These are phyloP conservation scores for Hofmannophila pseudospretella DNA, from an alignment of 2,888 invertebrate genomes.

Conservation along the genomic window DNA sequence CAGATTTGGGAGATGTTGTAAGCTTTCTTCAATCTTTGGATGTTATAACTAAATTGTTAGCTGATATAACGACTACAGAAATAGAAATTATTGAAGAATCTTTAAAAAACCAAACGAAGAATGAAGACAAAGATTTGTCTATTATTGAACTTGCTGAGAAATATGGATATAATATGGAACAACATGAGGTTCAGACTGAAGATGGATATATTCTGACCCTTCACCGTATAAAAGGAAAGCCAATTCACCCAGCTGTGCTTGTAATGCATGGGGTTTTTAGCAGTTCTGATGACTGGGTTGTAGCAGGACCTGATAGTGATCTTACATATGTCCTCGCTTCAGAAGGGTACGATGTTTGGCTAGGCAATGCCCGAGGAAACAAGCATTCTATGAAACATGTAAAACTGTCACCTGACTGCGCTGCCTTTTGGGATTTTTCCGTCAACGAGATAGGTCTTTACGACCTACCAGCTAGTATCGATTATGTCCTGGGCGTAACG, in stretches of 20 bases:
- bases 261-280: constrained; percentile 86
- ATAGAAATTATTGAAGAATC: too few relatives aligned
- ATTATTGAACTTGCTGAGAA: constrained; percentile 3
- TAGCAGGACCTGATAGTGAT: constrained; percentile 75
- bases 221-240: constrained; percentile 18
- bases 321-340: constrained; percentile 78
- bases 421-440: constrained; percentile 78
- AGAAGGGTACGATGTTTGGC: constrained; percentile 83
- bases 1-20: too few relatives aligned
- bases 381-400: constrained; percentile 75
- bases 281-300: constrained; percentile 83
- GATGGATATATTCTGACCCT: constrained; percentile 26
- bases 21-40: too few relatives aligned
- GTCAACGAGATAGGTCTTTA: constrained; percentile 85
- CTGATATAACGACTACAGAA: too few relatives aligned
- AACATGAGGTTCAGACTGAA: constrained; percentile 18
- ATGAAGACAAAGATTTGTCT: constrained; percentile 2
- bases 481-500: constrained; percentile 77
- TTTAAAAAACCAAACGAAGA: too few relatives aligned
- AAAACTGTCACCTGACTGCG: constrained; percentile 33
- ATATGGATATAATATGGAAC: constrained; percentile 10
- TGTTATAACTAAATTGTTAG: too few relatives aligned
- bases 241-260: constrained; percentile 60
- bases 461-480: constrained; percentile 87
- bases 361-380: constrained; percentile 87